A percentile compares a stretch with the other conserved stretches of the same genome.
Conservation (phyloP, 2,113 vertebrate species). For the Equus quagga region DNA sequence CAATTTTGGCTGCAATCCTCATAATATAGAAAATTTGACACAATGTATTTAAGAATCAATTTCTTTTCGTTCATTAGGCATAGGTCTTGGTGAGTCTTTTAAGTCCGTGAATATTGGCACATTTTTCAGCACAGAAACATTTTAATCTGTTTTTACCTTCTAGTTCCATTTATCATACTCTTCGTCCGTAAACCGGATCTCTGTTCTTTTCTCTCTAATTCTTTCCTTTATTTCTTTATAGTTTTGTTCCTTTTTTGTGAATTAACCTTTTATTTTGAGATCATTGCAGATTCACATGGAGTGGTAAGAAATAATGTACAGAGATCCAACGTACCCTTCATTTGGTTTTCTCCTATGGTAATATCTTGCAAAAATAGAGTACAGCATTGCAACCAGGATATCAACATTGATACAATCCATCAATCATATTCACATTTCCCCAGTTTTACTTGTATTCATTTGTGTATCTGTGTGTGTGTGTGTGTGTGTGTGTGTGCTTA, state of each 20-base stretch:
- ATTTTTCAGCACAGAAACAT: constrained; percentile 24
- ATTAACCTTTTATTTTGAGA: constrained; percentile 18
- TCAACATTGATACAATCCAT: background rate
- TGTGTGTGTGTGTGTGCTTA: background rate
- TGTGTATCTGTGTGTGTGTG: background rate
- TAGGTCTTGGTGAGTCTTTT: constrained; percentile 31
- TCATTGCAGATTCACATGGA: background rate
- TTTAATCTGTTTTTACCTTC: constrained; percentile 45
- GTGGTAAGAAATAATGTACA: background rate
- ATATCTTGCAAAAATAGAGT: background rate
- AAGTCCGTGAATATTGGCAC: constrained; percentile 21
- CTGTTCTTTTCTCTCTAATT: background rate
- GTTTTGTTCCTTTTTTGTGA: constrained; percentile 24
- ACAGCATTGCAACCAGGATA: background rate
- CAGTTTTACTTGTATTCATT: background rate
- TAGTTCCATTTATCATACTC: background rate
- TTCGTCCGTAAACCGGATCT: background rate
- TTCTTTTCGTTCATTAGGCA: background rate
- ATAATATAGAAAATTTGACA: background rate
- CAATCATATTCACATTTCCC: background rate
- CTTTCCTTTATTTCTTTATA: background rate
- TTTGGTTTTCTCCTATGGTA: background rate
- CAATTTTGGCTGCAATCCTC: background rate
- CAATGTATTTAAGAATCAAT: constrained; percentile 4
- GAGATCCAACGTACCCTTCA: background rate